phyloP scores from a whole-genome alignment of 2,797 vertebrate species.

The Graptemys geographica region DNA sequence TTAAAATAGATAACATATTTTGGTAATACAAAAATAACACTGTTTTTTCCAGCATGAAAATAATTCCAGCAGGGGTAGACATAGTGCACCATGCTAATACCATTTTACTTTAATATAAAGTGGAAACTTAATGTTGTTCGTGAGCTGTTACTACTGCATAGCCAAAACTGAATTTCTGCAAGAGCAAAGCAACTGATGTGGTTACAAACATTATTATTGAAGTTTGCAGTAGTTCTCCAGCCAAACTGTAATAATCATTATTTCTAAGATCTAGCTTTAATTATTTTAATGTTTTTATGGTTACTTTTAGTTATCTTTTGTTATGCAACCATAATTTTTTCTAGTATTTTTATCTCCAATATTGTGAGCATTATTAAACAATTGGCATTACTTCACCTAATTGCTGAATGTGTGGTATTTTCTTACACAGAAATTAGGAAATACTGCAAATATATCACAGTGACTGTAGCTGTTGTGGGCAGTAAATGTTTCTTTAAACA shows the following conservation, averaged over 20 bases:
- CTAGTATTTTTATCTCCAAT: not conserved
- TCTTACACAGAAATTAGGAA: not conserved
- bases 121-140: slow-evolving; percentile 67
- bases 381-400: not conserved
- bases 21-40: slow-evolving; percentile 65
- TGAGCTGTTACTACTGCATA: slow-evolving; percentile 60
- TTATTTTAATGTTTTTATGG: slow-evolving; percentile 2
- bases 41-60: slow-evolving; percentile 60
- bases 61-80: slow-evolving; percentile 53
- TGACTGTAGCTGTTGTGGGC: not conserved
- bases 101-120: slow-evolving; percentile 67
- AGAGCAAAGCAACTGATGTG: slow-evolving; percentile 47
- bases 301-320: not conserved
- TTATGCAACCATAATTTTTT: not conserved
- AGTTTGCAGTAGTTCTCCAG: slow-evolving; percentile 28
- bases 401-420: not conserved
- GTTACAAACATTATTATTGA: slow-evolving; percentile 36
- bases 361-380: not conserved
- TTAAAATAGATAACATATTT: slow-evolving; percentile 68
- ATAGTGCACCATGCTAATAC: slow-evolving; percentile 52
- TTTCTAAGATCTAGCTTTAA: slow-evolving; percentile 29
- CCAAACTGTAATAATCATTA: not conserved
- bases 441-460: not conserved
- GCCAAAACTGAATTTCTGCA: slow-evolving; percentile 60
- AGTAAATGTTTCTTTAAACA: not conserved